Evolutionary conservation across 2,797 vertebrate genomes (phyloP).

Genomic region (Myotis planiceps): DNA sequence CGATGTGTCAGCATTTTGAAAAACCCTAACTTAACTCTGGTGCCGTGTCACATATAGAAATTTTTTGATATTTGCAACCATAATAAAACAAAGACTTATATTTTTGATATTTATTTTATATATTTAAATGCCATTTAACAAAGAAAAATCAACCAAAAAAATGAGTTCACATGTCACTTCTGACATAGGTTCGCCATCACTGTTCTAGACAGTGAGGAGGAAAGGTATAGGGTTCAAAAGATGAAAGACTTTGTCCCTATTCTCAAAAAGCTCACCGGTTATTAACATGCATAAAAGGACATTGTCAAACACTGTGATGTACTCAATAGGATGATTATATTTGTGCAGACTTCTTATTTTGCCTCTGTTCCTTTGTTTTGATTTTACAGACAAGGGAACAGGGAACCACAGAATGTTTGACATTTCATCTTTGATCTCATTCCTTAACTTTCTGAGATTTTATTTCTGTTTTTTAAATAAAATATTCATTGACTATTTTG

Average conservation of each 20-base stretch:
- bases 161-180: no score
- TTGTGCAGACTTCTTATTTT: neutral
- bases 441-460: constrained; percentile 16
- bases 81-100: no score
- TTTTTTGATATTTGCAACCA: no score
- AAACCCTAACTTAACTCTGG: no score
- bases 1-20: no score
- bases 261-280: neutral
- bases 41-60: no score
- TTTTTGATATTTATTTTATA: no score
- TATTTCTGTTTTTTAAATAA: neutral
- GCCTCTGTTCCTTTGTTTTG: neutral
- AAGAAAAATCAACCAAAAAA: no score
- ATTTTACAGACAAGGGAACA: neutral
- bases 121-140: no score
- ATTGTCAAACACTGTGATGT: neutral
- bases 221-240: neutral
- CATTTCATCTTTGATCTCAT: neutral
- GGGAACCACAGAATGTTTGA: neutral
- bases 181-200: no score
- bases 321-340: neutral
- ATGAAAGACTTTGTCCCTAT: neutral
- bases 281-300: neutral
- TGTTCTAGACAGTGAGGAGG: neutral
- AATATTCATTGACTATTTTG: neutral